Conservation (phyloP, 2,113 vertebrate genomes). For the Camelus dromedarius region DNA sequence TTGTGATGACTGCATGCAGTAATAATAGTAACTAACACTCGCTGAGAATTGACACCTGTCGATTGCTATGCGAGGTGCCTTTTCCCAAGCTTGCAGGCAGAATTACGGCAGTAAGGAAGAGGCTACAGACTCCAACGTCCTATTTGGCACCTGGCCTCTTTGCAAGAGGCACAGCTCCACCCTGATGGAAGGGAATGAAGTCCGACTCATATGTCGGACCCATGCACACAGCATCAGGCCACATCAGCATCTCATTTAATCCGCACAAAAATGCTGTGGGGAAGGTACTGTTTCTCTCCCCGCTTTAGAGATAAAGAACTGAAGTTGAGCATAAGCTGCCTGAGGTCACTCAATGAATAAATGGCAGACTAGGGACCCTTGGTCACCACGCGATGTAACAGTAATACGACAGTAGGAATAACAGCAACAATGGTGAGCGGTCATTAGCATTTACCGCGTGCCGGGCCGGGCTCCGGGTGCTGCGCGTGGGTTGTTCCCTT, state of each 20-base stretch:
- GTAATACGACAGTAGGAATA: background rate
- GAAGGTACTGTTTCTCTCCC: background rate
- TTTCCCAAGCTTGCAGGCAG: background rate
- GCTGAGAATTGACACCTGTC: background rate
- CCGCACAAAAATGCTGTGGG: background rate
- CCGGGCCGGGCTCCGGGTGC: background rate
- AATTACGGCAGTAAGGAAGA: background rate
- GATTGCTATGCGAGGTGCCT: background rate
- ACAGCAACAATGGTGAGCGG: background rate
- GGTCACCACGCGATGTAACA: background rate
- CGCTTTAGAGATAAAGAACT: background rate
- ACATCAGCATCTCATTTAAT: background rate
- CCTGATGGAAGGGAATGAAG: background rate
- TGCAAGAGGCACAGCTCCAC: background rate
- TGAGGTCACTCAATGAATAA: background rate
- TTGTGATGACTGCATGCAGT: background rate
- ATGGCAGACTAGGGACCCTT: background rate
- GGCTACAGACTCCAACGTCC: background rate
- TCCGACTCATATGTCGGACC: background rate
- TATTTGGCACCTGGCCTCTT: background rate
- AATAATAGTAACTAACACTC: background rate
- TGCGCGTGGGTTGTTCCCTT: background rate
- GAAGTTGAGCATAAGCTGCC: background rate
- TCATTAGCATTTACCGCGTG: background rate
- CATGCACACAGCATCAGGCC: fast-evolving